A percentile compares a stretch with the other conserved stretches of the same genome.
Conservation (phyloP, 2,113 vertebrate species). For the Tachysurus vachellii region DNA sequence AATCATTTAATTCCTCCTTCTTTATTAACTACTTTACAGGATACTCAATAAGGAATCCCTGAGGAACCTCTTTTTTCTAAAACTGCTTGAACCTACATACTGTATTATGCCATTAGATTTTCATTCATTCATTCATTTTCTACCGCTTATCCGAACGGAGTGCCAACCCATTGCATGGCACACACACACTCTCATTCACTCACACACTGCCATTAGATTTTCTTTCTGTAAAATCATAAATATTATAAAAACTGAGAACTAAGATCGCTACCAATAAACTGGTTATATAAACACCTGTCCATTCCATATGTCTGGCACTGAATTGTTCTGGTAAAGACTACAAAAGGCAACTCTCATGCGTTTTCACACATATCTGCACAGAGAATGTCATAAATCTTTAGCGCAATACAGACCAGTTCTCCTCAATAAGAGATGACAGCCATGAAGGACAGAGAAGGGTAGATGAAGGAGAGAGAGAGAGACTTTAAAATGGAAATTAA, state of each 20-base stretch:
- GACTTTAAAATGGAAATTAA: slow-evolving; percentile 8
- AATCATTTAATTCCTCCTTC: neutral
- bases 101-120: neutral
- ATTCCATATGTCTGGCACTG: no score
- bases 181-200: no score
- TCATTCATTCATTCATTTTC: no score
- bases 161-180: no score
- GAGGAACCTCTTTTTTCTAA: neutral
- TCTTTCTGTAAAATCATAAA: neutral
- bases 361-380: slow-evolving; percentile 6
- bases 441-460: slow-evolving; percentile 7
- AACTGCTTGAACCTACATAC: neutral
- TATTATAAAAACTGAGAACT: neutral
- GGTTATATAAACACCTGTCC: neutral
- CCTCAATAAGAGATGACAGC: slow-evolving; percentile 35
- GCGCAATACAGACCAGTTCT: slow-evolving; percentile 20
- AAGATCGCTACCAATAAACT: neutral
- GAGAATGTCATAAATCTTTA: slow-evolving; percentile 38
- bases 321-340: slow-evolving; percentile 5
- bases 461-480: neutral
- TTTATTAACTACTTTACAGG: neutral
- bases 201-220: neutral
- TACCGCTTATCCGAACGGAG: no score
- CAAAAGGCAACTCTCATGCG: slow-evolving; percentile 23
- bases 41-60: neutral